Base-by-base conservation (phyloP, 2,888 invertebrate genomes). In the Nudaria mundana region DNA sequence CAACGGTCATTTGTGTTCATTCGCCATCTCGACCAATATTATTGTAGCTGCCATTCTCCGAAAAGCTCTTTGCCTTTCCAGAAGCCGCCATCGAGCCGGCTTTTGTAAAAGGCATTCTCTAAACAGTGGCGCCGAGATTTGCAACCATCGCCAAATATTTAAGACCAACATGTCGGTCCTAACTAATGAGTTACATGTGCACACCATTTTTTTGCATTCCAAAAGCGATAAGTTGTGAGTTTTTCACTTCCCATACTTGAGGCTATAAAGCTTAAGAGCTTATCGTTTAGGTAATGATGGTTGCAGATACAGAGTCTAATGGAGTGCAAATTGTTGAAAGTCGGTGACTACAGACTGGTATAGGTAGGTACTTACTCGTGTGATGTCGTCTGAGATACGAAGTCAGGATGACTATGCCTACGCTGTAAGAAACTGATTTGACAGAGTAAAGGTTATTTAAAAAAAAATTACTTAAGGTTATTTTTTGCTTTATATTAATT, bases 111-210 rank as follows among this genome's bases (percentile, higher is more conserved):
- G 72, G 61, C 58, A 55, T 65, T 66, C 66, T 61, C 68, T 67
- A 51, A 47, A 40, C 59, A 43, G 61, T 75, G 87, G 83, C 86
- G 85, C 83, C 86, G 74, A 62, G 71, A 74, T 79, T 78, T 74
- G 82, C 82, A 70, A 81, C 70, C 65, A 71, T 75, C 76, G 80
- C 76, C 77, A 84, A 87, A 86, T 84, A 82, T 84, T 83, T 82
- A 74, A 72, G 64, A 61, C 61, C 59, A 57, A 63, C 58, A 71
- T 63, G 69, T 71, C 77, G 64, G 53, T 65, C 55, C 64, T 59
- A 68, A 79, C 86, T 88, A 88, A 88, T 87, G 83, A 86, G 70
- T 75, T 76, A 81, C 88, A 88, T 80, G 76, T 87, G 87, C 71
- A 61, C 34, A 33, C 66, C 73, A 76, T 79, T 71, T 66, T n/a